phyloP scores from a whole-genome alignment of 1,140 invertebrate genomes.

The Myzus persicae region DNA sequence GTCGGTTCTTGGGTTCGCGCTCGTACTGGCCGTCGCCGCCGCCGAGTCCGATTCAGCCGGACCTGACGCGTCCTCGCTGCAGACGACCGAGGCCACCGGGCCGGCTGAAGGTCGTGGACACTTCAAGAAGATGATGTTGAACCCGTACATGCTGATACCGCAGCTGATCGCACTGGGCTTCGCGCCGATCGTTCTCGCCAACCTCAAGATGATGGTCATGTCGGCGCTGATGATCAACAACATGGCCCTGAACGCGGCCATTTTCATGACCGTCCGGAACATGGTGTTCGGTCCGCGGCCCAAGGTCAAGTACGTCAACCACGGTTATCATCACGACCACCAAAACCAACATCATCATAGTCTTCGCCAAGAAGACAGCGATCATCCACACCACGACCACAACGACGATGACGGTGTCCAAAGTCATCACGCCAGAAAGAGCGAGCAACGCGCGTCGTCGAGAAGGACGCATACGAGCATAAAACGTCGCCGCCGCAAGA shows the following conservation, averaged over 20 bases:
- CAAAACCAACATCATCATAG: neutral
- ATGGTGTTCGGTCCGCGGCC: constrained; percentile 62
- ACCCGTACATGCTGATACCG: constrained; percentile 61
- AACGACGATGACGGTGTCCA: neutral
- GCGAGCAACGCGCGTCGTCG: neutral
- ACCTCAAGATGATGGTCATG: constrained; percentile 63
- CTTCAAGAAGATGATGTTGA: constrained; percentile 60
- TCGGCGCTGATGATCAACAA: constrained; percentile 62
- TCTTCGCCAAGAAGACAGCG: neutral
- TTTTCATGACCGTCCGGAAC: constrained; percentile 62
- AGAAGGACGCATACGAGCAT: neutral
- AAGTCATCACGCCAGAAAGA: neutral
- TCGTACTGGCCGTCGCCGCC: neutral
- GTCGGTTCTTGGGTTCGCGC: neutral
- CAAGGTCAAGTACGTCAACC: constrained; percentile 62
- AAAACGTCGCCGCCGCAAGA: neutral
- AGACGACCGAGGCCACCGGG: neutral
- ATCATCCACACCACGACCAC: neutral
- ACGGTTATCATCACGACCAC: constrained; percentile 61
- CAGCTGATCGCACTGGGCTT: constrained; percentile 61
- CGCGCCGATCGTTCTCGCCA: constrained; percentile 61
- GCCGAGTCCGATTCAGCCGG: neutral
- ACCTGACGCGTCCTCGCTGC: too few relatives aligned
- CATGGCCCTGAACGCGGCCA: constrained; percentile 62
- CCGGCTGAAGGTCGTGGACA: constrained; percentile 18